Evolutionary conservation across 1,140 invertebrate genomes (phyloP).

Genomic region (Sinella curviseta): DNA sequence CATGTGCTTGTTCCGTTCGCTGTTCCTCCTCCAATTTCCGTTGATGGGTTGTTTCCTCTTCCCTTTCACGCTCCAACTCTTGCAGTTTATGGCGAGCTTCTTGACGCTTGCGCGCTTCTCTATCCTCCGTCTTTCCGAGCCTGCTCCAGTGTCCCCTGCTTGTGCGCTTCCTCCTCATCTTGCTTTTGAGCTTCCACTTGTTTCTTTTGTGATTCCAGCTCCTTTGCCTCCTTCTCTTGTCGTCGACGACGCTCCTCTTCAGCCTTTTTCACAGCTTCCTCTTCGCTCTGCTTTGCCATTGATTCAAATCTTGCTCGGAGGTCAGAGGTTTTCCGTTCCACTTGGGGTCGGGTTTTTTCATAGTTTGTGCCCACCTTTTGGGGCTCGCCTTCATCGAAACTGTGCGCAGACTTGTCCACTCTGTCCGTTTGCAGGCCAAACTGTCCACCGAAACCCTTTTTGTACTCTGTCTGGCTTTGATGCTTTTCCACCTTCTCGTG

Average conservation of each 20-base stretch:
- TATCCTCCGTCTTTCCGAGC: conserved; percentile 38
- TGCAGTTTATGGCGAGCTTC: conserved; percentile 18
- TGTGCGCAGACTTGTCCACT: conserved; percentile 72
- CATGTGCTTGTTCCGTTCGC: neutral
- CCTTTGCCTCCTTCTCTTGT: conserved; percentile 41
- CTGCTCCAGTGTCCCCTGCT: conserved; percentile 55
- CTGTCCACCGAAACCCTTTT: conserved; percentile 72
- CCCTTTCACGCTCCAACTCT: conserved; percentile 26
- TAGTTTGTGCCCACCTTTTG: conserved; percentile 68
- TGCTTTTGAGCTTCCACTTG: conserved; percentile 57
- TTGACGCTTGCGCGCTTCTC: conserved; percentile 50
- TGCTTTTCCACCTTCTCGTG: conserved; percentile 68
- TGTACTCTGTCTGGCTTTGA: conserved; percentile 71
- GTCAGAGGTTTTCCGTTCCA: conserved; percentile 63
- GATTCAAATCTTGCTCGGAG: conserved; percentile 81
- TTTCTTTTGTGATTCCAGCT: conserved; percentile 58
- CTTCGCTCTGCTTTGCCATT: conserved; percentile 71
- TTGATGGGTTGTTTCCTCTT: conserved; percentile 41
- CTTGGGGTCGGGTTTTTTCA: conserved; percentile 66
- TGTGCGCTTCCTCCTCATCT: conserved; percentile 57
- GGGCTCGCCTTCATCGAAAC: conserved; percentile 63
- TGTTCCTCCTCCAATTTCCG: conserved; percentile 31
- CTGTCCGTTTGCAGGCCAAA: conserved; percentile 72
- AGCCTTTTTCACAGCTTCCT: conserved; percentile 61
- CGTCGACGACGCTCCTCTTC: conserved; percentile 60